Evolutionary conservation across 2,797 vertebrate genomes (phyloP).

Genomic region (Gambelia wislizenii): DNA sequence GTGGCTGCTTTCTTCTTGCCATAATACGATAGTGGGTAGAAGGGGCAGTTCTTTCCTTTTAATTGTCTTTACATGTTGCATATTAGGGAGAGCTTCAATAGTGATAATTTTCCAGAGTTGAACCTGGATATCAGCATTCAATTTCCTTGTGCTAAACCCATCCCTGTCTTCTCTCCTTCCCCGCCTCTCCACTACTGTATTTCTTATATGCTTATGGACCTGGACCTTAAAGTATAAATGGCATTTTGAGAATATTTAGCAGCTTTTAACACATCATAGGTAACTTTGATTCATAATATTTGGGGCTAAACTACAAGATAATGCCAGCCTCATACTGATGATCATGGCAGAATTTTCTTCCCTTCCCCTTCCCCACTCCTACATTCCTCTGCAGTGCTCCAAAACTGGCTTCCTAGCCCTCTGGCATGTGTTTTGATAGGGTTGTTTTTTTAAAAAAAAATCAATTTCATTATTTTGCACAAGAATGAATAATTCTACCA

Average conservation of each 20-base stretch:
- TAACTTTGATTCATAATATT: background rate
- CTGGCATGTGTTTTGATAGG: too few relatives aligned
- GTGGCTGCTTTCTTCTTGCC: background rate
- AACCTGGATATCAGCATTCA: background rate
- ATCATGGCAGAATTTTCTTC: background rate
- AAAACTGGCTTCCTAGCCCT: background rate
- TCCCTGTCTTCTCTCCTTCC: background rate
- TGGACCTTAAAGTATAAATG: background rate
- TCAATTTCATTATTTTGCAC: too few relatives aligned
- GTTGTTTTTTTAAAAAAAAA: too few relatives aligned
- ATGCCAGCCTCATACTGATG: too few relatives aligned
- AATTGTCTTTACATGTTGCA: background rate
- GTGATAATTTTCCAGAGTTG: background rate
- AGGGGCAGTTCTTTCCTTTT: background rate
- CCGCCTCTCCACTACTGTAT: background rate
- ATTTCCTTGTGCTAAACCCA: background rate
- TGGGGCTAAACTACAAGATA: constrained; percentile 16
- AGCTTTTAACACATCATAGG: background rate
- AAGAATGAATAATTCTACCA: too few relatives aligned
- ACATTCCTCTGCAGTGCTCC: background rate
- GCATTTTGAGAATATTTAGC: background rate
- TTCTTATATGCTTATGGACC: background rate
- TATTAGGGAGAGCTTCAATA: background rate
- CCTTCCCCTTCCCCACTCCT: background rate
- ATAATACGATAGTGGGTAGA: too few relatives aligned